A percentile compares a stretch with the other conserved stretches of the same genome.
Evolutionary conservation across 2,113 vertebrate genomes (phyloP).

Genomic region (Chaetorhynchus papuensis): DNA sequence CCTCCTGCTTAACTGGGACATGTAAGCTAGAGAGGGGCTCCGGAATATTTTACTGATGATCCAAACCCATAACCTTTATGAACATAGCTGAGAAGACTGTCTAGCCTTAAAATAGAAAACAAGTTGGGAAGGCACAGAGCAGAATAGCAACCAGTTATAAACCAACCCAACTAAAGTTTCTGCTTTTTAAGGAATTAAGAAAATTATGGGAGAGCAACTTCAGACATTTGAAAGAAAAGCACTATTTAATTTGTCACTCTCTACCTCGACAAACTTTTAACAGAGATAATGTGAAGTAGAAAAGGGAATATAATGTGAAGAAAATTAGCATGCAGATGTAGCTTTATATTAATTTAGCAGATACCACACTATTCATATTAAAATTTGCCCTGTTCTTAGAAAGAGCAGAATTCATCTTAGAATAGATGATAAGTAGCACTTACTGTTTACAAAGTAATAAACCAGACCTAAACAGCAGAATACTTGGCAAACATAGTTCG

Average conservation of each 20-base stretch:
- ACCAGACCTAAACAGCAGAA: background rate
- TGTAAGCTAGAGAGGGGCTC: background rate
- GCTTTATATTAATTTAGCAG: background rate
- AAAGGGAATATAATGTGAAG: background rate
- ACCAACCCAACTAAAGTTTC: background rate
- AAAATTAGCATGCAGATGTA: background rate
- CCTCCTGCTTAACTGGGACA: background rate
- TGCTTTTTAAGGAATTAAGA: background rate
- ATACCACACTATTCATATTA: background rate
- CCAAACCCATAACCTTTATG: background rate
- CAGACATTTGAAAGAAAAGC: background rate
- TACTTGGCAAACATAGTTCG: background rate
- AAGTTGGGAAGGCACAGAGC: background rate
- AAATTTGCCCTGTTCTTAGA: background rate
- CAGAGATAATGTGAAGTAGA: background rate
- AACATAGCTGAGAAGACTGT: background rate
- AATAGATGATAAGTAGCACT: background rate
- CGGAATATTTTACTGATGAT: background rate
- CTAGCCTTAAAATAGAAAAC: background rate
- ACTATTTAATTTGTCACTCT: background rate
- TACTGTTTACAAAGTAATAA: background rate
- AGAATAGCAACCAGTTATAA: background rate
- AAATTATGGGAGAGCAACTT: background rate
- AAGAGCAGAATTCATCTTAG: background rate
- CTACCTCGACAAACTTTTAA: background rate